These are phyloP conservation scores for Dryobotodes eremita DNA, from an alignment of 2,888 invertebrate species.

Conservation along the genomic window DNA sequence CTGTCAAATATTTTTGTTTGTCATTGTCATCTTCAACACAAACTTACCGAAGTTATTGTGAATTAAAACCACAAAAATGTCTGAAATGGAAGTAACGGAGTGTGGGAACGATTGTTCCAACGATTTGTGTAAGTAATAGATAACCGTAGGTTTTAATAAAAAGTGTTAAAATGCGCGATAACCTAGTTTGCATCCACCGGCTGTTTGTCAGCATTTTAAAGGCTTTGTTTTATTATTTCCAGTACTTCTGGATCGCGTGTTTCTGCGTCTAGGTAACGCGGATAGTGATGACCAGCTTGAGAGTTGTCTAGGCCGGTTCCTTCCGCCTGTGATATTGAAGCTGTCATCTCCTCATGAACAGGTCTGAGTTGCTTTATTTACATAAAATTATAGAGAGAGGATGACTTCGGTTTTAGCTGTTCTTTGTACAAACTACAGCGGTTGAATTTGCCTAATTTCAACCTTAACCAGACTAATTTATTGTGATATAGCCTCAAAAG, in stretches of 20 bases:
- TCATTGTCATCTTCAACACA: slow-evolving; percentile 68
- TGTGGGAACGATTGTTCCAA: slow-evolving; percentile 84
- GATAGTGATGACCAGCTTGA: slow-evolving; percentile 97
- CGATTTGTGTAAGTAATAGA: slow-evolving; percentile 82
- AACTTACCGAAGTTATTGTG: slow-evolving; percentile 67
- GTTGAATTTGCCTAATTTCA: background rate
- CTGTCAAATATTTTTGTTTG: slow-evolving; percentile 78
- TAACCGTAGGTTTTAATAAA: background rate
- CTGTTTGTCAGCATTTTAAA: slow-evolving; percentile 60
- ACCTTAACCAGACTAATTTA: background rate
- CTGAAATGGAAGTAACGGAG: slow-evolving; percentile 88
- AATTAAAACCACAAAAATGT: slow-evolving; percentile 77
- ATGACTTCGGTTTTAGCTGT: background rate
- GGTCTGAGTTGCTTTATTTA: slow-evolving; percentile 84
- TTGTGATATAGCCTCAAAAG: background rate
- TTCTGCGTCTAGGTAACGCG: slow-evolving; percentile 96
- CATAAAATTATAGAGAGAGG: slow-evolving; percentile 5
- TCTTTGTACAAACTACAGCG: background rate
- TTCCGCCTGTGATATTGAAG: slow-evolving; percentile 97
- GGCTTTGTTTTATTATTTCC: slow-evolving; percentile 66
- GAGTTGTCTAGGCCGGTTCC: slow-evolving; percentile 94
- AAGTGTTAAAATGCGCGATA: slow-evolving; percentile 36
- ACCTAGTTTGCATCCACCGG: slow-evolving; percentile 66
- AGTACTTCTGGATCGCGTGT: slow-evolving; percentile 97
- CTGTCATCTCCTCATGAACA: slow-evolving; percentile 96